Base-by-base conservation (phyloP, 2,888 invertebrate genomes). In the Scrobipalpa atriplicella region DNA sequence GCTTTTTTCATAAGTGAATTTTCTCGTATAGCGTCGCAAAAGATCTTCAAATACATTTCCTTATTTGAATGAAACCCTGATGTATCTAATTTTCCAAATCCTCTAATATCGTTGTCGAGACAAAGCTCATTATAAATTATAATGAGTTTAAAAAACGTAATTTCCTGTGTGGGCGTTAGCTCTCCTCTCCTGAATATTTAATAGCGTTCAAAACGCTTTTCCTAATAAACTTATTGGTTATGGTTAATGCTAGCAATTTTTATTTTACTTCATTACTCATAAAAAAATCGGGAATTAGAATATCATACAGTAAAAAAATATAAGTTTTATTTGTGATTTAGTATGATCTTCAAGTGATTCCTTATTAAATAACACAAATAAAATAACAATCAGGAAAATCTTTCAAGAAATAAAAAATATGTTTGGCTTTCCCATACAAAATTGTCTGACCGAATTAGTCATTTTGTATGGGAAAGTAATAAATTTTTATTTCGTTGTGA, bases 121-220 rank as follows among this genome's bases (percentile, higher is more conserved):
- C 16, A 38, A 36, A 54, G 21, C 29, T 29, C 36, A 58, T 38
- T 58, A 58, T 38, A 58, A 58, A 38, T 58, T 58, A 58, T 61
- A 61, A 61, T 41, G 41, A 61, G 61, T 61, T 61, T 54, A 19
- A 61, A 61, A 19, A 41, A 60, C n/a, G 11, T 61, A 61, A 61
- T 61, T 61, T 61, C 61, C 61, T 39, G 61, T 18, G 13, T 19
- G 13, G 39, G 21, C 36, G 39, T 39, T 7, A 18, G 61, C 13
- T 61, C 21, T 58, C 58, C 11, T 61, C 61, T 41, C 41, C 13
- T 61, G 41, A 61, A 61, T 61, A 61, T 61, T 61, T 61, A 41
- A 61, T 18, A 18, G 19, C 19, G 2, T 16, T 18, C 18, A 11
- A 41, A 61, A 19, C 19, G 39, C 19, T 1, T 61, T 58, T 16